A percentile compares a stretch with the other conserved stretches of the same genome.
These are phyloP conservation scores for Sylvietta virens DNA, from an alignment of 2,113 vertebrate species.

Conservation along the genomic window DNA sequence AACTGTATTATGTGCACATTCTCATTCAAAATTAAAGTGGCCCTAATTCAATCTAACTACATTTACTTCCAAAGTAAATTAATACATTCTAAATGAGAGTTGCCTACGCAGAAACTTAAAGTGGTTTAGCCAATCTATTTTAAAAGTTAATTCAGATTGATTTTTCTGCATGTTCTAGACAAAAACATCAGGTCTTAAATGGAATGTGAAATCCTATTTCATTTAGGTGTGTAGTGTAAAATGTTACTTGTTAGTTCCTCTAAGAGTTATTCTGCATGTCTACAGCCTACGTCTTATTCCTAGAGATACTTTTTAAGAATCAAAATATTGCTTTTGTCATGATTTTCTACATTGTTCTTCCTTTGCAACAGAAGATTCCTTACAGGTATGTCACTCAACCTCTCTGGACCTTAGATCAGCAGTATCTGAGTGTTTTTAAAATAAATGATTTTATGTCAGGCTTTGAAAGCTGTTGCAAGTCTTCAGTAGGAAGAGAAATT, in stretches of 20 bases:
- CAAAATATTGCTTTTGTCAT: not conserved
- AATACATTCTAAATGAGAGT: conserved; percentile 40
- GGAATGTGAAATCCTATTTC: conserved; percentile 20
- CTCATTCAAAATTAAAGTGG: conserved; percentile 33
- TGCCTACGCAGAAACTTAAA: conserved; percentile 6
- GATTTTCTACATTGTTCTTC: not conserved
- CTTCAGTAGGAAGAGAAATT: not conserved
- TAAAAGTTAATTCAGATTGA: conserved; percentile 60
- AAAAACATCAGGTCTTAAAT: conserved; percentile 18
- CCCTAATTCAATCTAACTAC: conserved; percentile 8
- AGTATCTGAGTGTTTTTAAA: not conserved
- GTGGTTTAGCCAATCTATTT: conserved; percentile 38
- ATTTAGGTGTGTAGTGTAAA: not conserved
- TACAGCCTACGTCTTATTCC: not conserved
- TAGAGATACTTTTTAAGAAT: not conserved
- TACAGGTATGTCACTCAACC: not conserved
- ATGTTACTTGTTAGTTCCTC: not conserved
- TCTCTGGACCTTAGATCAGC: not conserved
- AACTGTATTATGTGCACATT: not conserved
- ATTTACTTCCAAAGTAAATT: conserved; percentile 41
- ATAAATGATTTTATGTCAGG: not conserved
- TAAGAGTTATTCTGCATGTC: not conserved
- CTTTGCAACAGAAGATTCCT: not conserved
- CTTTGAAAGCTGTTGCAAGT: not conserved
- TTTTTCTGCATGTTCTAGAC: conserved; percentile 42